Evolutionary conservation across 2,888 invertebrate genomes (phyloP).

Genomic region (Drosophila mimica): DNA sequence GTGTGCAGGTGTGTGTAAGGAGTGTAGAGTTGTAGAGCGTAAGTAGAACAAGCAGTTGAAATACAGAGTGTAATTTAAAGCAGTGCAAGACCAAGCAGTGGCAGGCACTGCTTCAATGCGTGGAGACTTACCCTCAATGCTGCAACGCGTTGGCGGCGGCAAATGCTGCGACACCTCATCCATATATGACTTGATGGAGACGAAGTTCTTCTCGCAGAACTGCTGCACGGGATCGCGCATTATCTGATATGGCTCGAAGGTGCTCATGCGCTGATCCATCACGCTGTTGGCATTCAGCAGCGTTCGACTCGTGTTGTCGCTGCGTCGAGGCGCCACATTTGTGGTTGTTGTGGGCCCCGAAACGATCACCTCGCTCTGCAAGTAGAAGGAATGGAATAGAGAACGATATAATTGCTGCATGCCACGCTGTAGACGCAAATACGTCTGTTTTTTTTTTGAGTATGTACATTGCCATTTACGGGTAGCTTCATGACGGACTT

Average conservation of each 20-base stretch:
- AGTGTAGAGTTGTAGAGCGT: conserved; percentile 20
- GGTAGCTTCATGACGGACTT: conserved; percentile 85
- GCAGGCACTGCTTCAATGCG: not conserved
- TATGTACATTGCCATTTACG: conserved; percentile 82
- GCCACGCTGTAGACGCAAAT: too few relatives aligned
- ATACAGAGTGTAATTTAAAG: not conserved
- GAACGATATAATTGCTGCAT: not conserved
- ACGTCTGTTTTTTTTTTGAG: not conserved
- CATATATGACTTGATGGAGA: conserved; percentile 96
- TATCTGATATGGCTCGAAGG: conserved; percentile 94
- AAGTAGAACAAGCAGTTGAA: conserved; percentile 24
- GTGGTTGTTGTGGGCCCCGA: conserved; percentile 89
- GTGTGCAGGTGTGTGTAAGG: conserved; percentile 20
- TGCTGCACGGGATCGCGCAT: conserved; percentile 97
- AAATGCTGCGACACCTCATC: conserved; percentile 92
- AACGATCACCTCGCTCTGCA: conserved; percentile 85
- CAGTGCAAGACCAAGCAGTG: not conserved
- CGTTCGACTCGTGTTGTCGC: conserved; percentile 92
- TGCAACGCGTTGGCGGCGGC: conserved; percentile 96
- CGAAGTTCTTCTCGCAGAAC: conserved; percentile 97
- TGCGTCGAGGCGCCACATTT: conserved; percentile 87
- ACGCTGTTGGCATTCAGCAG: conserved; percentile 87
- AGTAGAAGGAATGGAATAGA: not conserved
- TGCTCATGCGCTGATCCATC: conserved; percentile 88
- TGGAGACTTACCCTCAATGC: conserved; percentile 91